Evolutionary conservation across 2,888 invertebrate genomes (phyloP), one percentile per base, ranked within the genome.

Genomic region (Yponomeuta plumbellus): DNA sequence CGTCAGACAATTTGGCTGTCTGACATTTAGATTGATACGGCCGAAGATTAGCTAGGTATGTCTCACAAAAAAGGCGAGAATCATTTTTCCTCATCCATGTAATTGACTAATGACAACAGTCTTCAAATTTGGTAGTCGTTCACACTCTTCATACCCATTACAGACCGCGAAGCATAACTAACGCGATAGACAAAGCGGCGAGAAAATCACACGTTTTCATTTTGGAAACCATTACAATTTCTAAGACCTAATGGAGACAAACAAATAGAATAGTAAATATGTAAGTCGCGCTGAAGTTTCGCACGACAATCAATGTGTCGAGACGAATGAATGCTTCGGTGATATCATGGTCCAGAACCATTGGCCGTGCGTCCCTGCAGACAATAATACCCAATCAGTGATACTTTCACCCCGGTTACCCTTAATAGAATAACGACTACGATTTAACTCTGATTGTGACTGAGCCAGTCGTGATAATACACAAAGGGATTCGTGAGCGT

Each of bases 401-500:
- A 78, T 81, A 87, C 90, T 89, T 90, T 89, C 88, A 86, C 87
- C 84, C 76, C 68, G 76, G 80, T 80, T 79, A 81, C 80, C 80
- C 80, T 81, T 86, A 86, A 88, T 83, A 81, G 81, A 85, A 84
- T 85, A 85, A 86, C 83, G 26, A 58, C 52, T 40, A 22, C 40
- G 65, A 66, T 58, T 66, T 66, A 83, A 83, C 76, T 74, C 79
- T 6, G 76, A 79, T 83, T 78, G 85, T 88, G 84, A 76, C 77
- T 80, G 77, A 78, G 80, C 76, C 73, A 73, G 83, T 88, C 88
- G 89, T 90, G 89, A 88, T 86, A 83, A 83, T 83, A 82, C 83
- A 81, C 80, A 81, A 82, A 78, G 80, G 85, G 83, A 80, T 77
- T 89, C 90, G 89, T 90, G 89, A 89, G 86, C 82, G 76, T 83